Evolutionary conservation across 2,113 vertebrate species (phyloP), one percentile per base, ranked within the genome.

Genomic region (Emydocephalus ijimae): DNA sequence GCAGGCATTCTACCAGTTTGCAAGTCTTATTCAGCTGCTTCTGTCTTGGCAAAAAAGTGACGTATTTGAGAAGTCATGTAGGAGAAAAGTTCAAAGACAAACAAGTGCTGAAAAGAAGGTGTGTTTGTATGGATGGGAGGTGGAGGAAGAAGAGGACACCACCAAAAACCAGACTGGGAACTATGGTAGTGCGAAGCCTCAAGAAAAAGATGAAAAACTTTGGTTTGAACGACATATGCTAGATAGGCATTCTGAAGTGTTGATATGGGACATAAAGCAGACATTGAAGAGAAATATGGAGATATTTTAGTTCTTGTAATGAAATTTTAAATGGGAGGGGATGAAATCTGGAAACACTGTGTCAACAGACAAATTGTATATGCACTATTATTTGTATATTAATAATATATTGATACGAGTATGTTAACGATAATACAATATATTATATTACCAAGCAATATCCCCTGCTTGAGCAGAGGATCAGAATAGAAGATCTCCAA

Each of bases 141-240:
- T 93, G 21, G 29, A 94, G 69, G 8, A 93, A 86, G 69, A 94
- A 12, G 74, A 50, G 48, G 48, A 81, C 34, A 81, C 2, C 34
- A 81, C 69, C 34, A 21, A 39, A 81, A 81, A 20, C 34, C 94
- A 87, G 94, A 89, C 94, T 94, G 93, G 87, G 89, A 93, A 29
- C n/a, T 7, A 34, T 1, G 34, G 95, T 43, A 39, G 6, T 81
- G 20, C 3, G 89, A 56, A 90, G 87, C 92, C 93, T 91, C 85
- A 86, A 24, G 94, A 95, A 93, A 94, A 61, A 91, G 59, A 74
- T 85, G 95, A 97, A 95, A 88, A 90, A 93, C 94, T 92, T 24
- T 93, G 56, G 26, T 0, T 0, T 81, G 54, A 93, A 45, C 34
- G 69, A 69, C 92, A 89, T 54, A 92, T 89, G 94, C 90, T 90